phyloP scores from a whole-genome alignment of 2,888 invertebrate genomes.

The Aphelenchoides bicaudatus region DNA sequence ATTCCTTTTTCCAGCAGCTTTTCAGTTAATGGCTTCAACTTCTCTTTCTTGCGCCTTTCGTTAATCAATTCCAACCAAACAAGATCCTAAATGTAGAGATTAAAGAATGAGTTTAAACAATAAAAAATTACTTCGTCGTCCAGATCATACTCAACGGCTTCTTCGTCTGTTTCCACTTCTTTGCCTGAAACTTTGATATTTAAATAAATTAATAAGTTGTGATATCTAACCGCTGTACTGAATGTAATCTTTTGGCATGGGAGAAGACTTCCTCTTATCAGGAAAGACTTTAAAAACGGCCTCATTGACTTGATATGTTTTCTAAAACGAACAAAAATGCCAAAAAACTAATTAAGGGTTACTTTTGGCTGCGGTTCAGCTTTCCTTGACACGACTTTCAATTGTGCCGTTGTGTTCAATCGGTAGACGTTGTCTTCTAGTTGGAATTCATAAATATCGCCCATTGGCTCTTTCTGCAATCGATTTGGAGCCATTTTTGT shows the following conservation, averaged over 20 bases:
- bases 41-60: constrained; percentile 69
- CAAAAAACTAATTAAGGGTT: neutral
- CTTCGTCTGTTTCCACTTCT: constrained; percentile 22
- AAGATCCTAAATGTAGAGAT: constrained; percentile 68
- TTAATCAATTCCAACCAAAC: constrained; percentile 88
- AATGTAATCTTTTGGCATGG: constrained; percentile 9
- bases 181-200: constrained; percentile 20
- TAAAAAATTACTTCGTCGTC: constrained; percentile 75
- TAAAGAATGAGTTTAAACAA: neutral
- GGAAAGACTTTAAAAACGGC: constrained; percentile 8
- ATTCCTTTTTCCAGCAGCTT: constrained; percentile 89
- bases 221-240: constrained; percentile 14
- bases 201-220: constrained; percentile 8
- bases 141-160: constrained; percentile 78
- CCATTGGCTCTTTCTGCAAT: too few relatives aligned
- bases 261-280: neutral
- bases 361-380: constrained; percentile 2
- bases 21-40: constrained; percentile 76
- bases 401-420: constrained; percentile 7
- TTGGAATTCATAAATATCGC: constrained; percentile 14
- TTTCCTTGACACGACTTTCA: constrained; percentile 6
- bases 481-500: too few relatives aligned
- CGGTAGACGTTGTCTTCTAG: constrained; percentile 8
- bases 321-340: neutral
- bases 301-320: constrained; percentile 2